Percentiles rank a stretch among this genome's conserved stretches.
These are phyloP conservation scores for Merodon equestris DNA, from an alignment of 2,888 invertebrate genomes.

Conservation along the genomic window DNA sequence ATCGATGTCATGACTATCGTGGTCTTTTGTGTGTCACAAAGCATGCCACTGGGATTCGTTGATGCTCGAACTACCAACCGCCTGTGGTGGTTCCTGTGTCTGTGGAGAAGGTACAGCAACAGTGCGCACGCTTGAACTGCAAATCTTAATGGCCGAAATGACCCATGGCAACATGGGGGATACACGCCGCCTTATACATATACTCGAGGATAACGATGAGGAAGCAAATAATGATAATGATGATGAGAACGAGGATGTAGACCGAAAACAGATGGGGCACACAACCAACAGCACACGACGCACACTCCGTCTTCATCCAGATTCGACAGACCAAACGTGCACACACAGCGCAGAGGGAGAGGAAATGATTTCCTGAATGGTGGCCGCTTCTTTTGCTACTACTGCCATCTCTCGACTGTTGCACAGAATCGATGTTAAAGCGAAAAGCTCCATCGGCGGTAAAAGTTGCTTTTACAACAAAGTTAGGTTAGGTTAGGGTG, in stretches of 20 bases:
- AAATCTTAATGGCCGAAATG: conserved; percentile 68
- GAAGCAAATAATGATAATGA: conserved; percentile 20
- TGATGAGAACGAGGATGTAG: conserved; percentile 20
- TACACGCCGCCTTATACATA: conserved; percentile 18
- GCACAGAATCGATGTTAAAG: conserved; percentile 51
- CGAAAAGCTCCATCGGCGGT: conserved; percentile 49
- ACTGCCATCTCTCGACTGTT: conserved; percentile 67
- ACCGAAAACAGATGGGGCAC: conserved; percentile 32
- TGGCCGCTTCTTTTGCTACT: conserved; percentile 44
- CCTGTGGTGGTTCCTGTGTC: no score
- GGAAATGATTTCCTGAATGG: neutral
- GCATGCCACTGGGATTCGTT: conserved; percentile 52
- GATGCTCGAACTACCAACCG: neutral
- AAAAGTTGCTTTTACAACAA: conserved; percentile 33
- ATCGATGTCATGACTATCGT: conserved; percentile 25
- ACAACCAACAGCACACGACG: conserved; percentile 41
- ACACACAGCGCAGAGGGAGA: conserved; percentile 16
- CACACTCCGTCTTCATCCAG: conserved; percentile 49
- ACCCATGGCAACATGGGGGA: conserved; percentile 58
- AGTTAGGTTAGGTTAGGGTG: conserved; percentile 64
- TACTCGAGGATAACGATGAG: conserved; percentile 5
- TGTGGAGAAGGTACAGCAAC: conserved; percentile 24
- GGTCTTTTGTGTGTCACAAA: conserved; percentile 52
- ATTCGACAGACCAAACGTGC: no score
- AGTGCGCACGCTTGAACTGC: conserved; percentile 66